Base-by-base conservation (phyloP, 2,113 vertebrate genomes). In the Myodes glareolus region DNA sequence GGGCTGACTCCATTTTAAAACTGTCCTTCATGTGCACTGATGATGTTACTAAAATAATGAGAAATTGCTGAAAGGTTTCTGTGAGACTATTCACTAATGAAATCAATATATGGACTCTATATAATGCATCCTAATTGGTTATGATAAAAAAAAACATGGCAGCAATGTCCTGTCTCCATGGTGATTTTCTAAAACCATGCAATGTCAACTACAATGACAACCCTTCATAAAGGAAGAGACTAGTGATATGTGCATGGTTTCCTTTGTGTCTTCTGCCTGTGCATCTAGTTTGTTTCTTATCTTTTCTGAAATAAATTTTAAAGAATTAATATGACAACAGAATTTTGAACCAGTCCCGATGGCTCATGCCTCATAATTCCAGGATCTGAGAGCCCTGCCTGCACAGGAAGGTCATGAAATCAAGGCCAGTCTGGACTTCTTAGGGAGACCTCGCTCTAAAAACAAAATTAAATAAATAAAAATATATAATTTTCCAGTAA, bases 101-200 rank as follows among this genome's bases (percentile, higher is more conserved):
- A 90, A 47, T 86, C 75, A 90, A 92, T 10, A 86, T 45, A 3
- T 14, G 72, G 3, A 92, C 36, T 91, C 70, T 81, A 47, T 67
- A 55, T 42, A 90, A 77, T 19, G 42, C 72, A 72, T 84, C 91
- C 23, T 61, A 65, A 70, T 88, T 25, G 23, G 61, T 70, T 88
- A 81, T 55, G 61, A 89, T 76, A 33, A 90, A 96, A 94, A 33
- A 90, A 96, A 94, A 65, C 8, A 70, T 87, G 29, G 63, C 23
- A 67, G 50, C n/a, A 81, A 75, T 73, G 45, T 67, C 50, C 63
- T 36, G 70, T 29, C 82, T 91, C 72, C 61, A 84, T 33, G 90
- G 68, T 31, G 65, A 39, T 50, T 72, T 89, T 88, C 25, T 70
- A 58, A 77, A 33, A 11, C 6, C 70, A 80, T 58, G 5, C 52